These are phyloP conservation scores for Eutolmus rufibarbis DNA, from an alignment of 2,888 invertebrate species.

Conservation along the genomic window DNA sequence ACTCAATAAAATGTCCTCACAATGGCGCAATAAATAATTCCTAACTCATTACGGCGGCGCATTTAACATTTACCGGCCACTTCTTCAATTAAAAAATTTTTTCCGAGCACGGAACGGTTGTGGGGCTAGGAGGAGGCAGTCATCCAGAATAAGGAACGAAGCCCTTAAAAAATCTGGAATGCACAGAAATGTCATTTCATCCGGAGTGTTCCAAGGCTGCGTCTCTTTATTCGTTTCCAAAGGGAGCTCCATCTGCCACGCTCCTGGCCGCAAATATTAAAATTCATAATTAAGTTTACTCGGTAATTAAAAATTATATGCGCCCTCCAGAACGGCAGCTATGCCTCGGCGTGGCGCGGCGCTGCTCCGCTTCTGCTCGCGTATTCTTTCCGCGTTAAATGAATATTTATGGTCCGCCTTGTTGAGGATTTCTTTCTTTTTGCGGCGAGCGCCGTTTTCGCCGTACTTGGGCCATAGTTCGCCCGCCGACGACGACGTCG, in stretches of 20 bases:
- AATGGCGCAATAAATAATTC: conserved; percentile 39
- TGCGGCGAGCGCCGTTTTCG: not conserved
- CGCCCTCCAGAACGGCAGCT: conserved; percentile 19
- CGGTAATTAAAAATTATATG: conserved; percentile 63
- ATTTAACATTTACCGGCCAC: conserved; percentile 29
- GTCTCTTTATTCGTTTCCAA: conserved; percentile 19
- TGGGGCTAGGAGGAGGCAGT: not conserved
- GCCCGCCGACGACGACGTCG: not conserved
- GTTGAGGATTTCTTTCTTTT: conserved; percentile 33
- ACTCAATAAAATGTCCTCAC: conserved; percentile 31
- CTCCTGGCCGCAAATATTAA: conserved; percentile 56
- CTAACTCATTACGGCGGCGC: conserved; percentile 35
- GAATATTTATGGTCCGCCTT: conserved; percentile 42
- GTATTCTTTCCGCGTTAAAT: conserved; percentile 39
- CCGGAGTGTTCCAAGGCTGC: conserved; percentile 19
- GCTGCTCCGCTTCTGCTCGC: conserved; percentile 2
- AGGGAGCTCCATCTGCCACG: conserved; percentile 41
- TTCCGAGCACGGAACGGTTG: not conserved
- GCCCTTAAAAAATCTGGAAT: conserved; percentile 33
- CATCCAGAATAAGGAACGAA: conserved; percentile 17
- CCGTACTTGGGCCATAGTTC: not conserved
- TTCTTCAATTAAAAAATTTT: conserved; percentile 17
- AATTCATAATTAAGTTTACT: conserved; percentile 64
- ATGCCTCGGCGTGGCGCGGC: not conserved
- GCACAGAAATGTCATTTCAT: conserved; percentile 35